These are phyloP conservation scores for Tethya wilhelma DNA, from an alignment of 37 sponge, comb jelly and placozoan genomes.

Conservation along the genomic window DNA sequence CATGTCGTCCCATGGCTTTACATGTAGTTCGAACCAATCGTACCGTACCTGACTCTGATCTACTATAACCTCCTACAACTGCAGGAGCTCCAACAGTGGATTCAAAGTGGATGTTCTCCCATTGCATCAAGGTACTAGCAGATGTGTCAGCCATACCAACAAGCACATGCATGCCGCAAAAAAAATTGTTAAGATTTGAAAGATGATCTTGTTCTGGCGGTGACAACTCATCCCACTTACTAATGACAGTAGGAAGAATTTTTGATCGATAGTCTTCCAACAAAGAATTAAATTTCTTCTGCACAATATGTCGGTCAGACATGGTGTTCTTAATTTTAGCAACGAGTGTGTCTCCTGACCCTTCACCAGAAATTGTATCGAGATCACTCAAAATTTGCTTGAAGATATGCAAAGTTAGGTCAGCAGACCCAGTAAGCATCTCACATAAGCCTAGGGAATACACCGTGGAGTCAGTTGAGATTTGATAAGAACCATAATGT, in stretches of 20 bases:
- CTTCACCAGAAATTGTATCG: neutral
- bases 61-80: neutral
- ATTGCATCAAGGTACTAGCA: neutral
- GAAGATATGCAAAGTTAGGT: constrained; percentile 27
- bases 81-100: neutral
- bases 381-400: constrained; percentile 33
- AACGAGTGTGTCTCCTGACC: neutral
- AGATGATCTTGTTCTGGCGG: neutral
- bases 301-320: constrained; percentile 47
- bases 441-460: constrained; percentile 43
- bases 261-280: constrained; percentile 37
- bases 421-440: constrained; percentile 32
- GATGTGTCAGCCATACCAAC: constrained; percentile 44
- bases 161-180: constrained; percentile 49
- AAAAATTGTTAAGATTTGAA: constrained; percentile 15
- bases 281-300: constrained; percentile 38
- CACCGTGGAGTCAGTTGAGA: constrained; percentile 12
- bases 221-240: constrained; percentile 7
- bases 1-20: constrained; percentile 37
- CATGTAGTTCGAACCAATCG: constrained; percentile 34
- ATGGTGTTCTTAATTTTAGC: constrained; percentile 45
- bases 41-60: constrained; percentile 10
- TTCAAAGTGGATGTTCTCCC: constrained; percentile 25
- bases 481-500: constrained; percentile 45
- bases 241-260: constrained; percentile 17